A percentile compares a stretch with the other conserved stretches of the same genome.
These are phyloP conservation scores for Eidolon helvum DNA, from an alignment of 2,113 vertebrate species.

Conservation along the genomic window DNA sequence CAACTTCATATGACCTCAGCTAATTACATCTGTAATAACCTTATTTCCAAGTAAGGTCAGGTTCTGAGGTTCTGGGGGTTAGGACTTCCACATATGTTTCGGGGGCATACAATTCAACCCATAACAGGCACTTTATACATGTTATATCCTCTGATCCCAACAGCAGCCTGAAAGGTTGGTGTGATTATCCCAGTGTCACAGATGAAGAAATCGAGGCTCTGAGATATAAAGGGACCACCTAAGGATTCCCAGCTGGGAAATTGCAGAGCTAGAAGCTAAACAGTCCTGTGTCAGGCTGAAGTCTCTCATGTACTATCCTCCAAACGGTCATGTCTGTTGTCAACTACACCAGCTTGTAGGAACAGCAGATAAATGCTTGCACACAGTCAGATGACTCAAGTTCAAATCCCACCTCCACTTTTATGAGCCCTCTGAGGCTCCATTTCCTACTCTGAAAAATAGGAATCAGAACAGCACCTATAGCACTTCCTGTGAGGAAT, in stretches of 20 bases:
- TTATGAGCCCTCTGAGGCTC: neutral
- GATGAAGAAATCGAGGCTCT: neutral
- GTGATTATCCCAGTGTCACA: neutral
- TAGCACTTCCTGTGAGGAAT: neutral
- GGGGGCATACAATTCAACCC: neutral
- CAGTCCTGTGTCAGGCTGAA: fast-evolving
- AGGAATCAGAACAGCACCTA: neutral
- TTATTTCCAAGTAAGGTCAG: neutral
- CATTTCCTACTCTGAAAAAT: neutral
- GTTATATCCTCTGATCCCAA: neutral
- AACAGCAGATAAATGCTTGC: fast-evolving
- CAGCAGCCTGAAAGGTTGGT: neutral
- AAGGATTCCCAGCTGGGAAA: too few relatives aligned
- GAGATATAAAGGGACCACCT: neutral
- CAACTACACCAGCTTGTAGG: neutral
- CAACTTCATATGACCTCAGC: neutral
- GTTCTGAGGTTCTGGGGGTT: neutral
- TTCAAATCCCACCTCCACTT: neutral
- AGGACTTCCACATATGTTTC: neutral
- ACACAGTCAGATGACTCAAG: too few relatives aligned
- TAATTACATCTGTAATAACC: neutral
- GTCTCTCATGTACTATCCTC: neutral
- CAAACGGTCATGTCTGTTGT: neutral
- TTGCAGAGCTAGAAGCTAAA: neutral
- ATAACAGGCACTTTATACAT: neutral